Evolutionary conservation across 1,140 invertebrate species (phyloP), one percentile per base, ranked within the genome.

Genomic region (Drosophila virilis): DNA sequence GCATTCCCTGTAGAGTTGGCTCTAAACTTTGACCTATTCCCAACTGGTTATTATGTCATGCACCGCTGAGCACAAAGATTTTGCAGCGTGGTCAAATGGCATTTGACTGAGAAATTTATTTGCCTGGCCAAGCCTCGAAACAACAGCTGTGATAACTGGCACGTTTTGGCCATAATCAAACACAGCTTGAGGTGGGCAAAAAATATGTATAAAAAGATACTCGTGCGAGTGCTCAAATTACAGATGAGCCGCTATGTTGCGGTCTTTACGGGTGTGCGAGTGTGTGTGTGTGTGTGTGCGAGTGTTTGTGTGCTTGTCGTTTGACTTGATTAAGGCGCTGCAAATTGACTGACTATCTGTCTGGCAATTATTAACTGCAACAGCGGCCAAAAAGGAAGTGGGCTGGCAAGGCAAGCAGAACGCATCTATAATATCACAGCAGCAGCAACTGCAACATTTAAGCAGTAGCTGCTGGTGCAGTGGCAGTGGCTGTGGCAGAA

Each of bases 371-470:
- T 61, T 48, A 68, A 68, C 70, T 68, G 70, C 65, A 43, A 40
- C 62, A 40, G 62, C 54, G 46, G 9, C 45, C 46, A 40, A 52
- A 60, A 65, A 85, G 81, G 81, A 81, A 85, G 78, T 85, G 82
- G 81, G 81, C 37, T 80, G 81, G 69, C 60, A 80, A 69, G 45
- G 61, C 52, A 51, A 35, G 45, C 22, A 22, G 61, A 60, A 74
- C 65, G 74, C 69, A 77, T 80, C 79, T 77, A 81, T 81, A 81
- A 81, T 81, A 77, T 74, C 74, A 64, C 70, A 73, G 75, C 72
- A 67, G 61, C 54, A 54, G 46, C 59, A 55, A 28, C 57, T 67
- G 45, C 12, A 59, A 15, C 46, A 32, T 8, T 28, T 8, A 1
- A 17, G 22, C 22, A 22, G n/a, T n/a, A n/a, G n/a, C n/a, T n/a